These are phyloP conservation scores for Sarcophaga subvicina DNA, from an alignment of 2,888 invertebrate genomes.

Conservation along the genomic window DNA sequence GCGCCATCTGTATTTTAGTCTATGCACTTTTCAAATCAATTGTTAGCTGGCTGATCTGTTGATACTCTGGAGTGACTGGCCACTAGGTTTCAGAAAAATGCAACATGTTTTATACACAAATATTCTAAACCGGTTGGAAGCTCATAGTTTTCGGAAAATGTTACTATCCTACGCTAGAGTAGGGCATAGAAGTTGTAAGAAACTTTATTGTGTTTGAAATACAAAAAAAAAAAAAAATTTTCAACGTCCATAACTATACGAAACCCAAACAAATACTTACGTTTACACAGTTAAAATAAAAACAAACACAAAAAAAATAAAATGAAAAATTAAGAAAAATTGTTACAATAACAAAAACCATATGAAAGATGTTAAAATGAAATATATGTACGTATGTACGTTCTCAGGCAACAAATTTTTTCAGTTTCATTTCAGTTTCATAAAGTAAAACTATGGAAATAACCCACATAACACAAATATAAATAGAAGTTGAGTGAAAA, in stretches of 20 bases:
- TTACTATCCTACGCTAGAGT: no score
- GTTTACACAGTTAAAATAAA: neutral
- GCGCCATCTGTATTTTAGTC: no score
- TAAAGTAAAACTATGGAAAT: conserved; percentile 9
- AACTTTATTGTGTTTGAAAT: conserved; percentile 16
- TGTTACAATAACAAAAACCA: conserved; percentile 43
- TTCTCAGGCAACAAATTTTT: neutral
- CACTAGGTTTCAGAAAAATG: neutral
- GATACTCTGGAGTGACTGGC: no score
- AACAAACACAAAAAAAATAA: neutral
- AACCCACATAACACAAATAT: conserved; percentile 30
- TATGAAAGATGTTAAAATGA: conserved; percentile 36
- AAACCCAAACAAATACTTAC: neutral
- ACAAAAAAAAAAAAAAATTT: neutral
- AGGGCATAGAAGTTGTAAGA: neutral
- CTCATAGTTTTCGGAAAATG: neutral
- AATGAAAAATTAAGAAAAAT: conserved; percentile 19
- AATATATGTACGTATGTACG: neutral
- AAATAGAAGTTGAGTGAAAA: conserved; percentile 20
- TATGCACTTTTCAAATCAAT: no score
- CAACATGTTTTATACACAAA: neutral
- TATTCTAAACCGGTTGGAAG: neutral
- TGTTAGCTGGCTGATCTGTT: no score
- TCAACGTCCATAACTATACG: neutral
- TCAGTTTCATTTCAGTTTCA: neutral